Evolutionary conservation across 2,888 invertebrate genomes (phyloP).

Genomic region (Ferdinandea cuprea): DNA sequence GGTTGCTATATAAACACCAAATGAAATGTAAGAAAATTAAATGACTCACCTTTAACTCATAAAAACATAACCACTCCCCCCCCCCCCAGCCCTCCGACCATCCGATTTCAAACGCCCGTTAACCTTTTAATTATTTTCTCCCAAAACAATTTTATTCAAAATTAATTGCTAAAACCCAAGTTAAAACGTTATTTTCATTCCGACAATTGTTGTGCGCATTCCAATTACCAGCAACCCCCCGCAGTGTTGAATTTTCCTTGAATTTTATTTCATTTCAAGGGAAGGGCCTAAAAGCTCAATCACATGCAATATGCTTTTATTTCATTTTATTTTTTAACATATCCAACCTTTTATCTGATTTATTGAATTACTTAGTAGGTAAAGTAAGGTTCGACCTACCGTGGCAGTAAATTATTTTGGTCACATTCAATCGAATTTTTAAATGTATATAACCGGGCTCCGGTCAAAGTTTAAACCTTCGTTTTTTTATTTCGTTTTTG

Average conservation of each 20-base stretch:
- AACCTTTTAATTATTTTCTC: not conserved
- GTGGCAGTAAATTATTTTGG: slow-evolving; percentile 54
- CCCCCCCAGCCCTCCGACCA: too few relatives aligned
- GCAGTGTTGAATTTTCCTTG: not conserved
- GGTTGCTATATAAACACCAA: too few relatives aligned
- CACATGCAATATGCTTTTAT: not conserved
- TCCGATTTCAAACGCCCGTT: too few relatives aligned
- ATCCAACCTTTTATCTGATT: slow-evolving; percentile 36
- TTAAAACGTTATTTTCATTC: slow-evolving; percentile 34
- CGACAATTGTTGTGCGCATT: slow-evolving; percentile 11
- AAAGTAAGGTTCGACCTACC: too few relatives aligned
- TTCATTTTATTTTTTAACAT: slow-evolving; percentile 18
- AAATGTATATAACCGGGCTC: slow-evolving; percentile 32
- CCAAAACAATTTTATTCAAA: too few relatives aligned
- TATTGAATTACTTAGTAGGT: slow-evolving; percentile 26
- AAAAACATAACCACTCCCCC: too few relatives aligned
- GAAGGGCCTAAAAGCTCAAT: slow-evolving; percentile 14
- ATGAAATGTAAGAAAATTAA: too few relatives aligned
- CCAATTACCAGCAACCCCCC: too few relatives aligned
- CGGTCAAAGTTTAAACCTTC: slow-evolving; percentile 36
- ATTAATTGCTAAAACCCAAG: too few relatives aligned
- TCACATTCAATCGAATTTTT: slow-evolving; percentile 50
- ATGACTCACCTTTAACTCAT: too few relatives aligned
- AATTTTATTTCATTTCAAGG: not conserved
- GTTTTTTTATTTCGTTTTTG: not conserved